phyloP scores from a whole-genome alignment of 2,113 vertebrate genomes.

The Trogon melanurus region DNA sequence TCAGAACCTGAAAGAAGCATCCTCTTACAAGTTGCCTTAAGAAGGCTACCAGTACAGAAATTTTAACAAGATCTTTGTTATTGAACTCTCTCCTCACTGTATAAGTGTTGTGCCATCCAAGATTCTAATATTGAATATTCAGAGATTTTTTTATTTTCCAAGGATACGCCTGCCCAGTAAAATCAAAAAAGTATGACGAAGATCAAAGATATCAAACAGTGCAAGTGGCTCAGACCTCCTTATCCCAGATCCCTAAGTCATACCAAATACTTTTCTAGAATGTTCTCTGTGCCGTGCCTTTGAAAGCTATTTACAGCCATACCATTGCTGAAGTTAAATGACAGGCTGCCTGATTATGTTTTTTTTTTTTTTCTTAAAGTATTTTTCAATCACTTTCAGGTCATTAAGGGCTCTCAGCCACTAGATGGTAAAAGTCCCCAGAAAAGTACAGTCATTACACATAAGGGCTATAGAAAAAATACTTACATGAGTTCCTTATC shows the following conservation, averaged over 20 bases:
- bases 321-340: neutral
- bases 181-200: neutral
- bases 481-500: neutral
- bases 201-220: neutral
- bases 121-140: neutral
- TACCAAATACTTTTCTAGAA: neutral
- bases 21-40: neutral
- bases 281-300: neutral
- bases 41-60: neutral
- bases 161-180: neutral
- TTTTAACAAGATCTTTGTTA: neutral
- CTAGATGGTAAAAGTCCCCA: neutral
- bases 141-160: neutral
- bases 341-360: neutral
- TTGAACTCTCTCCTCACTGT: neutral
- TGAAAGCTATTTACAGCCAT: neutral
- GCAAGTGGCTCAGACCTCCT: neutral
- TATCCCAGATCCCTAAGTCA: neutral
- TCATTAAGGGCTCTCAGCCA: neutral
- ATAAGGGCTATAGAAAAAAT: neutral
- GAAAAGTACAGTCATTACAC: neutral
- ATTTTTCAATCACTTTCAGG: neutral
- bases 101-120: neutral
- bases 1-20: neutral
- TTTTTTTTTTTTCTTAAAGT: neutral